Base-by-base conservation (phyloP, 2,888 invertebrate genomes). In the Hesperia comma region DNA sequence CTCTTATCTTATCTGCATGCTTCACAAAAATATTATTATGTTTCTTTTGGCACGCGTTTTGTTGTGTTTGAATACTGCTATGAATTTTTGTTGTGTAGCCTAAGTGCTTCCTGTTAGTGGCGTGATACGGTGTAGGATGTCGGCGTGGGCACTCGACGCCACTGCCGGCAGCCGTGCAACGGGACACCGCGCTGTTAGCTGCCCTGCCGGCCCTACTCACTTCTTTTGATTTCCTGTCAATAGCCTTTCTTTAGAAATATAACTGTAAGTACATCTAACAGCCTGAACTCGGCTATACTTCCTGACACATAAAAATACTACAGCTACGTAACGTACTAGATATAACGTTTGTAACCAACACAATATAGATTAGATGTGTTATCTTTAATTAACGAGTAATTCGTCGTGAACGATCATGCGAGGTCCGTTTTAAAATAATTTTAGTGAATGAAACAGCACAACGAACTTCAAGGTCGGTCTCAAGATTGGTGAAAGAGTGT, bases 181-280 rank as follows among this genome's bases (percentile, higher is more conserved):
- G 84, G 84, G 83, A 86, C 79, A 82, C 80, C 73, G 76, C 77
- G 15, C 80, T 78, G 80, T 79, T 77, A 79, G 76, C 74, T 69
- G 74, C 37, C 26, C 26, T 26, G 26, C 10, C 37, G 37, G 71
- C 72, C 71, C 74, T 77, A 76, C 75, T 78, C 78, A 79, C 79
- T 73, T 81, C 79, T 78, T 79, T 80, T 79, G 78, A 84, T 83
- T 84, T 85, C 83, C 82, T 82, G 81, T 75, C 79, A 74, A 71
- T 76, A 77, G 77, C 72, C 75, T 74, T 76, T 75, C 72, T 70
- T 49, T 58, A 68, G 75, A 73, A 72, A 57, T 72, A 63, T 75
- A 75, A 76, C 73, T 69, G 74, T 75, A 68, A 58, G 55, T 49
- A 26, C 61, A 61, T 62, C 40, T n/a, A 41, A 19, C 12, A n/a